Evolutionary conservation across 2,888 invertebrate species (phyloP).

Genomic region (Craniophora ligustri): DNA sequence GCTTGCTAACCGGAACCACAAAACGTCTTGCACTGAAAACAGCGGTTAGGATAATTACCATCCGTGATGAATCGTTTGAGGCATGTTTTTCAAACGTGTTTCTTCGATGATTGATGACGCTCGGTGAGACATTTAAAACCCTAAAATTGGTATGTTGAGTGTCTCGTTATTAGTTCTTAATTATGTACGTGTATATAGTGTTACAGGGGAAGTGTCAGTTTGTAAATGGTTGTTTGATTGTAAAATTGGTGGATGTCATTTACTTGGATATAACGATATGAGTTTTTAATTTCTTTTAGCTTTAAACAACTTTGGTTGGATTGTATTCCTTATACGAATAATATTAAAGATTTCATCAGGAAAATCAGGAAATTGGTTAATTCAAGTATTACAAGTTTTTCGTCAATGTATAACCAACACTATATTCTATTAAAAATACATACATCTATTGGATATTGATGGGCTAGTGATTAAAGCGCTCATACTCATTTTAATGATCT

Average conservation of each 20-base stretch:
- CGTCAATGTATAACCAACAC: too few relatives aligned
- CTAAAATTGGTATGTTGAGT: slow-evolving; percentile 54
- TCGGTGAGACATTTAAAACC: slow-evolving; percentile 50
- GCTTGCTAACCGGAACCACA: slow-evolving; percentile 41
- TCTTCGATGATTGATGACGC: slow-evolving; percentile 56
- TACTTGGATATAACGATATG: not conserved
- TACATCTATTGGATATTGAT: too few relatives aligned
- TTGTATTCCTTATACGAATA: not conserved
- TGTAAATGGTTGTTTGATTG: slow-evolving; percentile 12
- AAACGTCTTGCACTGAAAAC: slow-evolving; percentile 52
- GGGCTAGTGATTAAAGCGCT: too few relatives aligned
- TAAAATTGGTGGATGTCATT: not conserved
- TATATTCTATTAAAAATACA: too few relatives aligned
- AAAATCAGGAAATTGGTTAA: too few relatives aligned
- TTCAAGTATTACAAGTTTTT: too few relatives aligned
- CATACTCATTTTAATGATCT: too few relatives aligned
- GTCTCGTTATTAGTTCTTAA: slow-evolving; percentile 52
- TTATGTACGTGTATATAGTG: slow-evolving; percentile 39
- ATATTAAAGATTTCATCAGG: not conserved
- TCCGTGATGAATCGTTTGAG: slow-evolving; percentile 62
- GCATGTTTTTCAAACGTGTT: slow-evolving; percentile 62
- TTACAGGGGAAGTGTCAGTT: slow-evolving; percentile 12
- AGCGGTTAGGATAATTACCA: slow-evolving; percentile 61
- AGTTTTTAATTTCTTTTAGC: not conserved
- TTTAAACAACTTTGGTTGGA: not conserved